Base-by-base conservation (phyloP, 1,140 invertebrate species). In the Melitaea cinxia region DNA sequence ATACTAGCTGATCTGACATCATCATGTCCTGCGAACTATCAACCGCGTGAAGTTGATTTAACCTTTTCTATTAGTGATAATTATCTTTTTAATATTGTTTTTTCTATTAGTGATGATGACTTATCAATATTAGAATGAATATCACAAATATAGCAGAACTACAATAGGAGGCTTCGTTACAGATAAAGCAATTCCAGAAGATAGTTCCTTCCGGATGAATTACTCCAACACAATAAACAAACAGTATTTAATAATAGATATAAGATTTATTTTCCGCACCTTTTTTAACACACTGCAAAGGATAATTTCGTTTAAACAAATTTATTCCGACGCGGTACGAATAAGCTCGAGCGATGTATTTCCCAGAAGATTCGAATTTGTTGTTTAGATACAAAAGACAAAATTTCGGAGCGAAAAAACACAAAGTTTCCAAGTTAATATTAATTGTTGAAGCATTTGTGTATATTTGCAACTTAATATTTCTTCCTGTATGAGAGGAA, bases 241-340 rank as follows among this genome's bases (percentile, higher is more conserved):
- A 17, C 37, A 42, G 17, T 37, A 55, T 55, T 55, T 55, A 55
- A 55, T 55, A 55, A 55, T 55, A 21, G 23, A 55, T 39, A 19
- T 23, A 17, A 21, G 53, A 55, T 55, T 55, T 55, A 55, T 55
- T 24, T 12, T n/a, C 0, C 33, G 37, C 37, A 21, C 53, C 21
- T 55, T 55, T 39, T 23, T 39, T n/a, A 19, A 2, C 7, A 14
- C 12, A 19, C 23, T 19, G 33, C 9, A 37, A 6, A 37, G 53
- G 28, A 39, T 55, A 37, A 55, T 55, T 49, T 45, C 4, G 37
- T 5, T 23, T 49, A 59, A 47, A 35, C 5, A 4, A 39, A 39
- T 39, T 39, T 39, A n/a, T 39, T 39, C n/a, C 35, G 23, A 39
- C 39, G 49, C 37, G 37, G 5, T 49, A 59, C 39, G 56, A 33